Conservation (phyloP, 2,888 invertebrate genomes). For the Phengaris alcon region DNA sequence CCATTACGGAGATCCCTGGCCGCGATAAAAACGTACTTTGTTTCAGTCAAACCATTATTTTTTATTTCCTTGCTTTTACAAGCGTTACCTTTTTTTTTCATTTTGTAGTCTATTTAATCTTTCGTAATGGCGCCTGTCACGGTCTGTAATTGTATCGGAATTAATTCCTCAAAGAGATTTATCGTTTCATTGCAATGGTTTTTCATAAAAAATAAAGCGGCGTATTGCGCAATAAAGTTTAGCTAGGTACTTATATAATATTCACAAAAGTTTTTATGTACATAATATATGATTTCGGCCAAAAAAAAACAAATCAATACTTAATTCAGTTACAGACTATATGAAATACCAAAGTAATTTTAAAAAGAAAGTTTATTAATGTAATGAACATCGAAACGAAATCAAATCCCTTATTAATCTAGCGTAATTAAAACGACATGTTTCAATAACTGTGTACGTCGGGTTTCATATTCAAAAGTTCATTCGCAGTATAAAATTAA, state of each 20-base stretch:
- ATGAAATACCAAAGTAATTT: background rate
- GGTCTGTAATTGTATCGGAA: constrained; percentile 25
- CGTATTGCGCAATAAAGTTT: too few species aligned
- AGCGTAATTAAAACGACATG: constrained; percentile 5
- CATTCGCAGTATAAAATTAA: constrained; percentile 16
- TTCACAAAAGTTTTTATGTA: too few species aligned
- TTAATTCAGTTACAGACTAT: too few species aligned
- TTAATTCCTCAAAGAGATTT: constrained; percentile 6
- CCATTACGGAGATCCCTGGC: constrained; percentile 66
- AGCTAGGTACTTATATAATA: too few species aligned
- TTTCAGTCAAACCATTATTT: constrained; percentile 58
- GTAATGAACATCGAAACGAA: constrained; percentile 5
- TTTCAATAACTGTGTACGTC: constrained; percentile 13
- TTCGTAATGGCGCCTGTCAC: constrained; percentile 21
- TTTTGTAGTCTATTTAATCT: constrained; percentile 45
- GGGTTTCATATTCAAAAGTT: constrained; percentile 11
- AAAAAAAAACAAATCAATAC: too few species aligned
- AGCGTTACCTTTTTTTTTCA: constrained; percentile 61
- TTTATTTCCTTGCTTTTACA: constrained; percentile 59
- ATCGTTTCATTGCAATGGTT: background rate
- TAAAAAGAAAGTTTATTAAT: constrained; percentile 3
- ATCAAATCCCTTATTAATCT: background rate
- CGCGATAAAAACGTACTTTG: constrained; percentile 71
- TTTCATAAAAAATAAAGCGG: background rate
- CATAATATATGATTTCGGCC: too few species aligned